Evolutionary conservation across 2,888 invertebrate genomes (phyloP).

Genomic region (Eugnorisma glareosa): DNA sequence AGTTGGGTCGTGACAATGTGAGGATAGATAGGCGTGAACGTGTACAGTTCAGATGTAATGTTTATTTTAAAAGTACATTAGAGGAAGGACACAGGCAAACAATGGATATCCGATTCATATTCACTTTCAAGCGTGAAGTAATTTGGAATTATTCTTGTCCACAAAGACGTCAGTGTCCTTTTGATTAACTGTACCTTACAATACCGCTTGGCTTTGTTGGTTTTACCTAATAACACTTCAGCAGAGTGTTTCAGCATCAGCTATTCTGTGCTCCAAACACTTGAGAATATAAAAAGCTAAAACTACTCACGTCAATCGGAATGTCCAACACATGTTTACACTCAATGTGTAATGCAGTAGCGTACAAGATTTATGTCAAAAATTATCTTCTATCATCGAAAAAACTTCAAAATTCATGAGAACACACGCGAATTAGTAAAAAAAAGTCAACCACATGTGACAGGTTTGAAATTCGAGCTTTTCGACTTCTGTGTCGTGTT

Average conservation of each 20-base stretch:
- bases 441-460: slow-evolving; percentile 80
- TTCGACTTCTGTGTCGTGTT: slow-evolving; percentile 76
- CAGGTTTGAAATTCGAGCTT: slow-evolving; percentile 80
- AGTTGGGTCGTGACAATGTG: slow-evolving; percentile 75
- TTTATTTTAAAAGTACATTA: slow-evolving; percentile 69
- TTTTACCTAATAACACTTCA: slow-evolving; percentile 14
- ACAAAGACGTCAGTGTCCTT: slow-evolving; percentile 44
- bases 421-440: slow-evolving; percentile 76
- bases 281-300: slow-evolving; percentile 25
- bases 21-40: slow-evolving; percentile 77
- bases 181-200: slow-evolving; percentile 25
- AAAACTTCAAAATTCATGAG: slow-evolving; percentile 70
- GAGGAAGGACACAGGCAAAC: slow-evolving; percentile 63
- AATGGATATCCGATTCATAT: slow-evolving; percentile 67
- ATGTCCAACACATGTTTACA: slow-evolving; percentile 57
- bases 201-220: slow-evolving; percentile 5
- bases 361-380: slow-evolving; percentile 71
- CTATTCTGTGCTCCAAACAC: slow-evolving; percentile 23
- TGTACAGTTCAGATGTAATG: slow-evolving; percentile 67
- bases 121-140: slow-evolving; percentile 65
- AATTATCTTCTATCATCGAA: slow-evolving; percentile 61
- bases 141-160: slow-evolving; percentile 56
- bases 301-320: slow-evolving; percentile 30
- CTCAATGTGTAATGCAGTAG: slow-evolving; percentile 74
- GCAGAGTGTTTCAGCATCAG: not conserved